Percentiles rank a stretch among this genome's conserved stretches.
Conservation (phyloP, 1,140 invertebrate species). For the Bombus terrestris region DNA sequence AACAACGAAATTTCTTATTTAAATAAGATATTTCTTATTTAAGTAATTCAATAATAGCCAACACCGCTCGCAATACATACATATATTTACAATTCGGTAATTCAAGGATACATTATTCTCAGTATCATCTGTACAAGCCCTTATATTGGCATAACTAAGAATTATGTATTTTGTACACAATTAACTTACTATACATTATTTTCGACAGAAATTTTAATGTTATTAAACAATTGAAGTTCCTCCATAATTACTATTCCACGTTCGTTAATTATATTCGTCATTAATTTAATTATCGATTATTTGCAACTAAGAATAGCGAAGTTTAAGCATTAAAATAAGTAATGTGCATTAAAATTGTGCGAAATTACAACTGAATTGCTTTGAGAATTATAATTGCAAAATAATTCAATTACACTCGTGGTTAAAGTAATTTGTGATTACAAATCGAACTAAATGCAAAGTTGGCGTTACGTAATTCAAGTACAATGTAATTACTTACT, state of each 20-base stretch:
- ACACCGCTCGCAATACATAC: too few species aligned
- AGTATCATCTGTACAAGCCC: conserved; percentile 1
- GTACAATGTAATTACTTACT: too few species aligned
- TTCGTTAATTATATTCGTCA: background rate
- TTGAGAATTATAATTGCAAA: too few species aligned
- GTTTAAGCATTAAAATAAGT: background rate
- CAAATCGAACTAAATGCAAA: too few species aligned
- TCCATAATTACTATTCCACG: background rate
- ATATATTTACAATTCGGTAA: conserved; percentile 20
- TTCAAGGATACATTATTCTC: background rate
- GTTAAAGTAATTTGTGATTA: too few species aligned
- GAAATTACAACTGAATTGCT: too few species aligned
- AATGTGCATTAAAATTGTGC: too few species aligned
- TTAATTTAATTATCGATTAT: background rate
- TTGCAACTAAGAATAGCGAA: background rate
- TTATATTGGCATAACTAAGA: background rate
- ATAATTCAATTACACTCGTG: too few species aligned
- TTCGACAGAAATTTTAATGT: background rate
- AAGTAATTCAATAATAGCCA: too few species aligned
- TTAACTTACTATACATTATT: background rate
- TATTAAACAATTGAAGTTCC: background rate
- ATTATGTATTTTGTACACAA: background rate
- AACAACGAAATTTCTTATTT: too few species aligned
- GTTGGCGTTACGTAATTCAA: too few species aligned
- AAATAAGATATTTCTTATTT: too few species aligned